Conservation (phyloP, 1,140 invertebrate species). For the Tetramorium alpestre region DNA sequence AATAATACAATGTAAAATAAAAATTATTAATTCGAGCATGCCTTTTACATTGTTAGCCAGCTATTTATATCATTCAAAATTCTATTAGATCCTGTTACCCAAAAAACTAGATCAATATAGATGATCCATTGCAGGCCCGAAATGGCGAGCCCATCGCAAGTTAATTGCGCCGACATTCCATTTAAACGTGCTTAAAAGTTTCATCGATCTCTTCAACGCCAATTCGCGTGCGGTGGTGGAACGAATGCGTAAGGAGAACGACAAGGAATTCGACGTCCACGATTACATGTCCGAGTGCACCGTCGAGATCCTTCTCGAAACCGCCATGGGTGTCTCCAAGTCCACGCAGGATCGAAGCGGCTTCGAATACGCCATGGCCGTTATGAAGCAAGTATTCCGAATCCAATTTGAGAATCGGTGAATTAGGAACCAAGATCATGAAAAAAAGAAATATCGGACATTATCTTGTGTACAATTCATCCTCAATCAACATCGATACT, state of each 20-base stretch:
- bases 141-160: conserved; percentile 93
- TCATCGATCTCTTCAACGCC: conserved; percentile 93
- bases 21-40: not conserved
- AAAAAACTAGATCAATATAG: not conserved
- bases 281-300: conserved; percentile 94
- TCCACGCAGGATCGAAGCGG: conserved; percentile 91
- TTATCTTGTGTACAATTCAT: not conserved
- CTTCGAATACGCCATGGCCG: conserved; percentile 93
- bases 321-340: conserved; percentile 93
- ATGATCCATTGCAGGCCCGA: conserved; percentile 86
- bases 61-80: not conserved
- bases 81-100: not conserved
- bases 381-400: conserved; percentile 88
- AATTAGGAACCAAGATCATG: not conserved
- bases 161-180: conserved; percentile 94
- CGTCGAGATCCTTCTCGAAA: conserved; percentile 93
- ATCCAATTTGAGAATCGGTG: not conserved
- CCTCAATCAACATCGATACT: too few relatives aligned
- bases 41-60: not conserved
- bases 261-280: conserved; percentile 91
- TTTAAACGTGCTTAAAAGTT: conserved; percentile 93
- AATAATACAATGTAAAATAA: not conserved
- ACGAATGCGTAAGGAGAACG: conserved; percentile 88
- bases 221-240: conserved; percentile 90
- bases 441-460: not conserved